Evolutionary conservation across 1,140 invertebrate species (phyloP).

Genomic region (Tyrophagus putrescentiae): DNA sequence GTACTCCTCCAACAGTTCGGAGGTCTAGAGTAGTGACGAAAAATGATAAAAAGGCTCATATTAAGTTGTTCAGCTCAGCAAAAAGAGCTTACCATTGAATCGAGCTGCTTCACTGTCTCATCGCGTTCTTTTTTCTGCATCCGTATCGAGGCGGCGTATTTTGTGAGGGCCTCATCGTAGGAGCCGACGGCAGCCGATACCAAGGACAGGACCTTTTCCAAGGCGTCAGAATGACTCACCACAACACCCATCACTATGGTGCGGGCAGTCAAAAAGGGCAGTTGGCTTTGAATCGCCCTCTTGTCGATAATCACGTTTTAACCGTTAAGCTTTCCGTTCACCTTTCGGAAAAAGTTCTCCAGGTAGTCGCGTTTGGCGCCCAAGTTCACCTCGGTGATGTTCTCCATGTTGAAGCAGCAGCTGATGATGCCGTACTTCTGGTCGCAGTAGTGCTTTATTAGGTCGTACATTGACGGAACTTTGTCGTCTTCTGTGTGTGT

Average conservation of each 20-base stretch:
- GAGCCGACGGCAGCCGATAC: slow-evolving; percentile 17
- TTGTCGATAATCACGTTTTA: slow-evolving; percentile 49
- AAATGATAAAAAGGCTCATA: slow-evolving; percentile 22
- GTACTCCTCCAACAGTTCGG: slow-evolving; percentile 38
- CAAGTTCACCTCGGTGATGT: slow-evolving; percentile 34
- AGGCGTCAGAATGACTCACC: slow-evolving; percentile 19
- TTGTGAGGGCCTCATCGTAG: slow-evolving; percentile 11
- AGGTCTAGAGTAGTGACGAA: slow-evolving; percentile 34
- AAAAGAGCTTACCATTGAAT: slow-evolving; percentile 48
- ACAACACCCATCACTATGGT: slow-evolving; percentile 23
- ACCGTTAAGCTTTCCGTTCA: slow-evolving; percentile 69
- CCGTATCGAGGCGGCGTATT: slow-evolving; percentile 19
- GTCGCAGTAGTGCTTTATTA: slow-evolving; percentile 58
- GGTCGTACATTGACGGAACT: slow-evolving; percentile 28
- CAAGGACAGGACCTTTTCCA: not conserved
- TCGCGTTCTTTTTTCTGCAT: slow-evolving; percentile 20
- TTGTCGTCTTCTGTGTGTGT: not conserved
- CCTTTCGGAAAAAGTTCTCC: slow-evolving; percentile 61
- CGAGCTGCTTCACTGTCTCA: slow-evolving; percentile 39
- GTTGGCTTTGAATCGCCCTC: slow-evolving; percentile 28
- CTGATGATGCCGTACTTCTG: slow-evolving; percentile 55
- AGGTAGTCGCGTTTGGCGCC: slow-evolving; percentile 35
- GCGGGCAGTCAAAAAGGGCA: not conserved
- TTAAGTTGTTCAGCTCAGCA: slow-evolving; percentile 37
- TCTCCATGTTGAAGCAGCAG: slow-evolving; percentile 56